Base-by-base conservation (phyloP, 2,888 invertebrate species). In the Halictus quadricinctus region DNA sequence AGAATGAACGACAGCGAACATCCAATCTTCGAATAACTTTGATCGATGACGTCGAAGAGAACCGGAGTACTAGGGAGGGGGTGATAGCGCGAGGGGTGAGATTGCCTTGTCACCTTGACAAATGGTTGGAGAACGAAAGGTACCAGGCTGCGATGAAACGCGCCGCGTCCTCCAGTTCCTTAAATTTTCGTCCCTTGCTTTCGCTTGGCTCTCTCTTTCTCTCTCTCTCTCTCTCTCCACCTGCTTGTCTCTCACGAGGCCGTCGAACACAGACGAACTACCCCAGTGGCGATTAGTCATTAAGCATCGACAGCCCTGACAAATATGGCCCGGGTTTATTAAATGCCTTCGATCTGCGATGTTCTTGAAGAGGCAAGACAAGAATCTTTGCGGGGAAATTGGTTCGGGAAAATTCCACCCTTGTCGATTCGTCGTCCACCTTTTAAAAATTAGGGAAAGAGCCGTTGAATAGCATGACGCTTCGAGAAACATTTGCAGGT, bases 41-140 rank as follows among this genome's bases (percentile, higher is more conserved):
- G 91, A 91, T 91, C 89, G 90, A 91, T 90, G 90, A 87, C 84
- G 87, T 80, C 79, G 81, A 54, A 21, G 54, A 54, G 54, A 54
- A 10, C 88, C 85, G 88, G 85, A 84, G 86, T 87, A 89, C 87
- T 89, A 88, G 90, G 80, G 79, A 77, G 76, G 84, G 74, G 86
- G 66, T 89, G 88, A 88, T 83, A 86, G 82, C 79, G 90, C 90
- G 91, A 89, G 92, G 92, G 92, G 89, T 91, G 91, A 92, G 92
- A 93, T 93, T 92, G 92, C 91, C 92, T 91, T 94, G 93, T 93
- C 94, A 94, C 92, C 91, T 92, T 94, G 94, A 94, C 93, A 93
- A 94, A 94, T 94, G 93, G 90, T 93, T 91, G 88, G 90, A 90
- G 90, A 92, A 88, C 86, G 87, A 89, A 90, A 92, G 89, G 90